phyloP scores from a whole-genome alignment of 37 sponge, comb jelly and placozoan genomes.

The Ephydatia muelleri region DNA sequence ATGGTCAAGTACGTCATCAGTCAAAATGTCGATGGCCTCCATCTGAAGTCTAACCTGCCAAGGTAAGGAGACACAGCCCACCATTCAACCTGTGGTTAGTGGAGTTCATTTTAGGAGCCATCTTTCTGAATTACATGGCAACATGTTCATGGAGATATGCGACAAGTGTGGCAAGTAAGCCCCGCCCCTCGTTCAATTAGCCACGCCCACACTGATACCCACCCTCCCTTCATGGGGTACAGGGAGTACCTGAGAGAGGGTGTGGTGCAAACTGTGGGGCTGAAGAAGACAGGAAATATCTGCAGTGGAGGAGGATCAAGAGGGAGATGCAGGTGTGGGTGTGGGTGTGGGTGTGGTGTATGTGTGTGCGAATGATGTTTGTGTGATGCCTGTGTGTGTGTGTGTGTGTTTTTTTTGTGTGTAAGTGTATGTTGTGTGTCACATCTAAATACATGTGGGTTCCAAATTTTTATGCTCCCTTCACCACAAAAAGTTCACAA shows the following conservation, averaged over 20 bases:
- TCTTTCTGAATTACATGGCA: conserved; percentile 92
- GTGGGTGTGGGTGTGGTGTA: neutral
- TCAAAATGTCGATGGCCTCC: conserved; percentile 99
- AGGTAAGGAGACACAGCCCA: conserved; percentile 9
- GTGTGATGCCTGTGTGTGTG: too few relatives aligned
- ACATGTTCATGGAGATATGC: conserved; percentile 94
- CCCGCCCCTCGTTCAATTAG: neutral
- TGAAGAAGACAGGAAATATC: conserved; percentile 80
- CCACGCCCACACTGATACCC: neutral
- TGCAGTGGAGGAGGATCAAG: conserved; percentile 80
- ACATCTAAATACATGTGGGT: too few relatives aligned
- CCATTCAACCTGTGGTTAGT: neutral
- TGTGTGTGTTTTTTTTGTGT: too few relatives aligned
- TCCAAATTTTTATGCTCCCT: too few relatives aligned
- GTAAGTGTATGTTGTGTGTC: too few relatives aligned
- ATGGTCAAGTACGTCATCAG: conserved; percentile 84
- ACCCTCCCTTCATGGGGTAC: neutral
- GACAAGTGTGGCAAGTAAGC: conserved; percentile 85
- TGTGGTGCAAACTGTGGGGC: conserved; percentile 79
- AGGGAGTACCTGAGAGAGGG: conserved; percentile 79
- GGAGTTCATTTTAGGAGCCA: conserved; percentile 21
- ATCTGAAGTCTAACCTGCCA: conserved; percentile 85
- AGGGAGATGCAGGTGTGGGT: conserved; percentile 74
- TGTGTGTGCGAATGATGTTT: too few relatives aligned
- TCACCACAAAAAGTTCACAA: too few relatives aligned